Evolutionary conservation across 2,797 vertebrate genomes (phyloP).

Genomic region (Smutsia temminckii): DNA sequence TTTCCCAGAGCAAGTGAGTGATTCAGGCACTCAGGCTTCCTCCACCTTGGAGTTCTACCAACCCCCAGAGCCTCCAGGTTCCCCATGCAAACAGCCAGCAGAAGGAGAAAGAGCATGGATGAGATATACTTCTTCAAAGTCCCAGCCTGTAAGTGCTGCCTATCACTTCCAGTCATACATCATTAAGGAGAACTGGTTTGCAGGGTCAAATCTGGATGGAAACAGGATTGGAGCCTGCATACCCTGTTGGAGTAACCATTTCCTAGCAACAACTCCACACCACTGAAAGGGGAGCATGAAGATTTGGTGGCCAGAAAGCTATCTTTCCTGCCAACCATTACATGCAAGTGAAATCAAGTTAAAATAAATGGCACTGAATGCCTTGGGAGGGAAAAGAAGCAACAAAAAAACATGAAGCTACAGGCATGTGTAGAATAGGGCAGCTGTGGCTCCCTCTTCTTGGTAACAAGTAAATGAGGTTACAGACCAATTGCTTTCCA

Average conservation of each 20-base stretch:
- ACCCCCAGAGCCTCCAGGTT: background rate
- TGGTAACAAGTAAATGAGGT: background rate
- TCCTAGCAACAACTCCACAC: background rate
- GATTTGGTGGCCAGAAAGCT: constrained; percentile 17
- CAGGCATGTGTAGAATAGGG: background rate
- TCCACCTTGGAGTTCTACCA: background rate
- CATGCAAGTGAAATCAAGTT: background rate
- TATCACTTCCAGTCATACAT: background rate
- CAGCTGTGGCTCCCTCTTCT: background rate
- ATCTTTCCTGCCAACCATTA: background rate
- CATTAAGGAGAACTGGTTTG: background rate
- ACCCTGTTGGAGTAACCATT: background rate
- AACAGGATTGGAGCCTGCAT: background rate
- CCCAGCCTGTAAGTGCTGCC: background rate
- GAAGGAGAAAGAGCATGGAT: background rate
- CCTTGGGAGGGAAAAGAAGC: background rate
- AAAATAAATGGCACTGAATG: constrained; percentile 8
- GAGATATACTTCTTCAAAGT: background rate
- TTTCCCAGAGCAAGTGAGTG: background rate
- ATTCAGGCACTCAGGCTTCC: background rate
- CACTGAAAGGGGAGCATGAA: background rate
- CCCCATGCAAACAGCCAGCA: background rate
- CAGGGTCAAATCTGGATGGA: background rate
- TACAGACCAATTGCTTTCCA: background rate
- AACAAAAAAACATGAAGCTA: background rate